phyloP scores from a whole-genome alignment of 2,888 invertebrate genomes.

The Epiblema foenella region DNA sequence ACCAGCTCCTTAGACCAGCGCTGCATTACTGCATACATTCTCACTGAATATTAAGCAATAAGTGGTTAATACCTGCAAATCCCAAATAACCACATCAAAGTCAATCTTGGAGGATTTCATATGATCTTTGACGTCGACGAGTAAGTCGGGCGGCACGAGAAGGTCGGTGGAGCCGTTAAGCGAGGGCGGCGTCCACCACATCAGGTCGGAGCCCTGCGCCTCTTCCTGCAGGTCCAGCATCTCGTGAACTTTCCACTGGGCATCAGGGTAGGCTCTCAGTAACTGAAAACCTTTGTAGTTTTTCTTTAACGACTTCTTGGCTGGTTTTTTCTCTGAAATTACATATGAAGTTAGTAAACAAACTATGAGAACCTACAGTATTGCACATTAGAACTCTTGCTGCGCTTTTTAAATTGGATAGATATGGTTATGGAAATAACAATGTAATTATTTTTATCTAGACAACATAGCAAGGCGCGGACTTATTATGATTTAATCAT shows the following conservation, averaged over 20 bases:
- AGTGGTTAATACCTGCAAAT: conserved; percentile 85
- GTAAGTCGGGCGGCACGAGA: conserved; percentile 88
- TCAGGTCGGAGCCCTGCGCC: conserved; percentile 77
- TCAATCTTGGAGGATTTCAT: conserved; percentile 86
- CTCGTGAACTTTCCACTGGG: conserved; percentile 75
- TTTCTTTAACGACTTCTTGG: conserved; percentile 73
- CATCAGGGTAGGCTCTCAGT: conserved; percentile 74
- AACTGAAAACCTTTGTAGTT: conserved; percentile 85
- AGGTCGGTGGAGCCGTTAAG: conserved; percentile 87
- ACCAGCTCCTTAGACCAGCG: too few species aligned
- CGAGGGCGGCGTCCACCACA: conserved; percentile 82
- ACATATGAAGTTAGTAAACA: background rate
- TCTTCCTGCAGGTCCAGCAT: conserved; percentile 79
- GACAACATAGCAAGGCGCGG: background rate
- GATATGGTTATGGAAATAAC: background rate
- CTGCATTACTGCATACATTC: too few species aligned
- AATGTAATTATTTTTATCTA: background rate
- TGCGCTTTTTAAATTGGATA: conserved; percentile 1
- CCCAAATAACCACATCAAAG: conserved; percentile 88
- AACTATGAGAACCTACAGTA: background rate
- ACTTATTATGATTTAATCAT: conserved; percentile 15
- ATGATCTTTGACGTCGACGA: conserved; percentile 84
- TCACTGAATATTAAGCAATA: background rate
- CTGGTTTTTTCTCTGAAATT: conserved; percentile 63
- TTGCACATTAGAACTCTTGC: background rate